Percentiles rank a stretch among this genome's conserved stretches.
phyloP scores from a whole-genome alignment of 2,797 vertebrate genomes.

The Dipus sagitta region DNA sequence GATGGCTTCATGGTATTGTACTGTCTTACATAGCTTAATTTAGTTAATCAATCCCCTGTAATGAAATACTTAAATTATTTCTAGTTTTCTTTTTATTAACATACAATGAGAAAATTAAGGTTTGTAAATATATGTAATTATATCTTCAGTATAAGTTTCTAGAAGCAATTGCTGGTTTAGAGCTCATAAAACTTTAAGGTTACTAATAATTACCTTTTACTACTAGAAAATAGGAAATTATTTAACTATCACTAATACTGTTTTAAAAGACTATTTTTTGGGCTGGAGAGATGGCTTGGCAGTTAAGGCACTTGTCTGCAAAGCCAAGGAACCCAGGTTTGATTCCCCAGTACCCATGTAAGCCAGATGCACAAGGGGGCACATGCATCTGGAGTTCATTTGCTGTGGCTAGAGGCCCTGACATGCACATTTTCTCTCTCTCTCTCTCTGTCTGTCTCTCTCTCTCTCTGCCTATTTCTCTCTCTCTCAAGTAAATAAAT shows the following conservation, averaged over 20 bases:
- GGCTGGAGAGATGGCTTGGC: too few species aligned
- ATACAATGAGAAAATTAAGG: slow-evolving; percentile 50
- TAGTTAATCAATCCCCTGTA: slow-evolving; percentile 30
- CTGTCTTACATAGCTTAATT: slow-evolving; percentile 22
- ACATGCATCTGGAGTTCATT: too few species aligned
- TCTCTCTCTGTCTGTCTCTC: too few species aligned
- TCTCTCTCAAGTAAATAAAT: too few species aligned
- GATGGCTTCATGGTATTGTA: slow-evolving; percentile 28
- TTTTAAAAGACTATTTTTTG: too few species aligned
- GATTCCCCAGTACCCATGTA: too few species aligned
- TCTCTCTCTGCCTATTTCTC: too few species aligned
- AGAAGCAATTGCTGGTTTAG: neutral
- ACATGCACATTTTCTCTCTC: too few species aligned
- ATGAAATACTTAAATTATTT: slow-evolving; percentile 22
- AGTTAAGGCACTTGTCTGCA: too few species aligned
- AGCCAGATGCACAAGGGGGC: too few species aligned
- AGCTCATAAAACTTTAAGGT: slow-evolving; percentile 50
- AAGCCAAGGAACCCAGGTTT: too few species aligned
- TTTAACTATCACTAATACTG: neutral
- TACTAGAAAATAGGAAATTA: slow-evolving; percentile 45
- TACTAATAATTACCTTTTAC: slow-evolving; percentile 25
- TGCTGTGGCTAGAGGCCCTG: too few species aligned
- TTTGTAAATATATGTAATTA: slow-evolving; percentile 37
- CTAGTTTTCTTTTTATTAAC: slow-evolving; percentile 50
- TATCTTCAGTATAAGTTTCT: slow-evolving; percentile 49